A percentile compares a stretch with the other conserved stretches of the same genome.
Conservation (phyloP, 2,113 vertebrate genomes). For the Silurus glanis region DNA sequence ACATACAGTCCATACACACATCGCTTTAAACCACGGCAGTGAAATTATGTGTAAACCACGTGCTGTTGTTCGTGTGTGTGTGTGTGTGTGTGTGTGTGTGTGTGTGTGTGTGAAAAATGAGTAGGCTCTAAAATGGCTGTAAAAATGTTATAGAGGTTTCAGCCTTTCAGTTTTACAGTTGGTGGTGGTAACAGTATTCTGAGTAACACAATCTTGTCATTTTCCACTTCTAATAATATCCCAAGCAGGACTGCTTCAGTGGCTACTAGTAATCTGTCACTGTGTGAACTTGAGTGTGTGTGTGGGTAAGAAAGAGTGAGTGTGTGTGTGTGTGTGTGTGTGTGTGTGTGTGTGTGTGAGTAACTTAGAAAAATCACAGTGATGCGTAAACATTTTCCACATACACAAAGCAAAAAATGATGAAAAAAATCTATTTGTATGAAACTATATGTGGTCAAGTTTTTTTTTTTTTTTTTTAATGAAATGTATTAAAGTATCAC, state of each 20-base stretch:
- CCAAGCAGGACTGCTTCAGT: conserved; percentile 18
- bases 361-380: neutral
- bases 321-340: conserved; percentile 9
- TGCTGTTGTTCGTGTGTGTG: neutral
- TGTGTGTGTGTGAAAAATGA: neutral
- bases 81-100: conserved; percentile 4
- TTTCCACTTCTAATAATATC: conserved; percentile 11
- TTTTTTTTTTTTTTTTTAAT: no score
- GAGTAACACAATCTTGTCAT: neutral
- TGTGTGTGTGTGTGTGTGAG: neutral
- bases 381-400: neutral
- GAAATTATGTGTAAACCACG: neutral
- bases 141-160: neutral
- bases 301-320: conserved; percentile 10
- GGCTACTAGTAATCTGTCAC: neutral
- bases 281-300: neutral
- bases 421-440: neutral
- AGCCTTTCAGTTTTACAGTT: conserved; percentile 38
- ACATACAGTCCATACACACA: neutral
- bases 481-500: no score
- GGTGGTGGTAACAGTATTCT: neutral
- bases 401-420: conserved; percentile 34
- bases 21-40: neutral
- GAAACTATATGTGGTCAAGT: no score
- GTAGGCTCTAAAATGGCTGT: neutral